Conservation (phyloP, 53 echinoderm and acorn worm species). For the Temnopleurus reevesii region DNA sequence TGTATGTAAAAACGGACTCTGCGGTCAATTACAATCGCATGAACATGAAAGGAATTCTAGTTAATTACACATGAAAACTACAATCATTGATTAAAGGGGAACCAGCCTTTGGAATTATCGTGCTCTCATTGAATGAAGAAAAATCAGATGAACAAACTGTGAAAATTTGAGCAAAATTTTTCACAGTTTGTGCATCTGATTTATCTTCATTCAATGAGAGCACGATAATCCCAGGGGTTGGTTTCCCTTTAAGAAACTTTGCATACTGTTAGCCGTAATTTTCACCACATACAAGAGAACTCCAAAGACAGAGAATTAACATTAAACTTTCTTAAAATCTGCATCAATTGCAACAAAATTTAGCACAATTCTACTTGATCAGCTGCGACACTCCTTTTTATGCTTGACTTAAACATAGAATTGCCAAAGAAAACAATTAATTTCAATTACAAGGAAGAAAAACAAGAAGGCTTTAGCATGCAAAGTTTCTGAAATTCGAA, state of each 20-base stretch:
- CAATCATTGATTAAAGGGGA: neutral
- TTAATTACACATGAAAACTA: conserved; percentile 16
- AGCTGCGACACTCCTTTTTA: neutral
- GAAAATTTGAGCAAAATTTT: too few species aligned
- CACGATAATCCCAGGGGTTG: too few species aligned
- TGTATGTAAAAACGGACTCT: conserved; percentile 53
- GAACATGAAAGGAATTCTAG: neutral
- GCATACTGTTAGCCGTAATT: neutral
- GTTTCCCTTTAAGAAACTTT: conserved; percentile 23
- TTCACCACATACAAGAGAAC: neutral
- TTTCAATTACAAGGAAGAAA: neutral
- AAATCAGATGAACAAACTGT: too few species aligned
- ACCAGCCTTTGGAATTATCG: too few species aligned
- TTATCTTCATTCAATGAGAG: too few species aligned
- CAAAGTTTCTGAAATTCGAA: neutral
- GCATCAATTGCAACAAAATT: neutral
- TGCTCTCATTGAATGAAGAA: too few species aligned
- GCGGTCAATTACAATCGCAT: conserved; percentile 1
- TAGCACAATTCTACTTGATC: neutral
- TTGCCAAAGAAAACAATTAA: neutral
- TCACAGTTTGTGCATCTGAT: too few species aligned
- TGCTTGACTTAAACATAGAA: neutral
- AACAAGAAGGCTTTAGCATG: neutral
- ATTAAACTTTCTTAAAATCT: neutral
- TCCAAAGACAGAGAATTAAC: neutral